These are phyloP conservation scores for Atractosteus spatula DNA, from an alignment of 2,113 vertebrate species.

Conservation along the genomic window DNA sequence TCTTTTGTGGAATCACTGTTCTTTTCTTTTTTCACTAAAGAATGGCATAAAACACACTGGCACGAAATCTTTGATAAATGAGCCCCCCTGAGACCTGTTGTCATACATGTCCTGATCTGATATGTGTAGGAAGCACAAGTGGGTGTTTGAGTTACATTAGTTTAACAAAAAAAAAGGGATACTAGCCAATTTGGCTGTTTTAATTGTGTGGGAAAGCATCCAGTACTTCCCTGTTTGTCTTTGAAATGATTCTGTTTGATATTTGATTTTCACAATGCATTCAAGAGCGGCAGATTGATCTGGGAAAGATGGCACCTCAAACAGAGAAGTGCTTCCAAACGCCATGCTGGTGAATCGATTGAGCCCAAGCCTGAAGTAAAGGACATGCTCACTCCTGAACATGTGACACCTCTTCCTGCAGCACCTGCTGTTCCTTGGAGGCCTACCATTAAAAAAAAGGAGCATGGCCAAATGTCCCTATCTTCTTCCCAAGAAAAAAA, in stretches of 20 bases:
- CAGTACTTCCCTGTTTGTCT: conserved; percentile 34
- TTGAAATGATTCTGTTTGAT: conserved; percentile 46
- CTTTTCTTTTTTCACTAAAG: too few relatives aligned
- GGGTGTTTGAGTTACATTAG: conserved; percentile 19
- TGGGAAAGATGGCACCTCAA: conserved; percentile 52
- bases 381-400: conserved; percentile 18
- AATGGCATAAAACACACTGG: too few relatives aligned
- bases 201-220: conserved; percentile 36
- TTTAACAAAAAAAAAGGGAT: conserved; percentile 44
- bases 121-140: too few relatives aligned
- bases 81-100: too few relatives aligned
- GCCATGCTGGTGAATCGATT: neutral
- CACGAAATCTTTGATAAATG: neutral
- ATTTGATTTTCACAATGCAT: conserved; percentile 54
- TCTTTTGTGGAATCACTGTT: too few relatives aligned
- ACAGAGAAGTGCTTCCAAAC: conserved; percentile 22
- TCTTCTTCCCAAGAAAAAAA: too few relatives aligned
- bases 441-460: too few relatives aligned
- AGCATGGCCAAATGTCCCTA: too few relatives aligned
- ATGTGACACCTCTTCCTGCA: neutral
- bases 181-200: conserved; percentile 29
- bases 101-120: too few relatives aligned
- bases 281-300: conserved; percentile 61
- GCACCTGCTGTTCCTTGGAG: too few relatives aligned
- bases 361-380: conserved; percentile 32